Evolutionary conservation across 1,140 invertebrate genomes (phyloP).

Genomic region (Cotesia typhae): DNA sequence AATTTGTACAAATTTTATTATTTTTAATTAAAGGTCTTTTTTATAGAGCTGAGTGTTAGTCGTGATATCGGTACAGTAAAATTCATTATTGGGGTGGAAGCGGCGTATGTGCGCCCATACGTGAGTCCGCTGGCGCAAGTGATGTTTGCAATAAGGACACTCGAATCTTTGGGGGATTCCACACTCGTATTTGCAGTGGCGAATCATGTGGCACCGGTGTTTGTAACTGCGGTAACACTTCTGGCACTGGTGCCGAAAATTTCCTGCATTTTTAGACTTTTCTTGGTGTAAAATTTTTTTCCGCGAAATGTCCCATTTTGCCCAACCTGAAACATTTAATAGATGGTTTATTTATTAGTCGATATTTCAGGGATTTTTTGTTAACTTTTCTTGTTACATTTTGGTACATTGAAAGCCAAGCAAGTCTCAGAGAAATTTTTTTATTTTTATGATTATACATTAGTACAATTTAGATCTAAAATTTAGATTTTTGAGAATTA

Average conservation of each 20-base stretch:
- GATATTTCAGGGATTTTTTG: too few relatives aligned
- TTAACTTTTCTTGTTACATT: too few relatives aligned
- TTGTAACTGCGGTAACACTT: constrained; percentile 62
- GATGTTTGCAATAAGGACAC: constrained; percentile 65
- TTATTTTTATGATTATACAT: too few relatives aligned
- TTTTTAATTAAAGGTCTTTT: constrained; percentile 32
- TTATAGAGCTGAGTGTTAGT: constrained; percentile 50
- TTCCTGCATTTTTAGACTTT: neutral
- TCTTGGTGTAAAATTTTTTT: neutral
- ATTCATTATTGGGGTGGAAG: constrained; percentile 26
- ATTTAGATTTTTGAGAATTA: too few relatives aligned
- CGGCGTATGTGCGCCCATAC: constrained; percentile 49
- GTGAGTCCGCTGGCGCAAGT: constrained; percentile 63
- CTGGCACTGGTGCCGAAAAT: constrained; percentile 44
- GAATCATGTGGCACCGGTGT: constrained; percentile 52
- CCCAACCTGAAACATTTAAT: too few relatives aligned
- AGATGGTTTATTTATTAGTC: too few relatives aligned
- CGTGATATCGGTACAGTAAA: constrained; percentile 50
- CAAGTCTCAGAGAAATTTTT: too few relatives aligned
- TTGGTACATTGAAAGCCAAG: too few relatives aligned
- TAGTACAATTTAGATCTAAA: too few relatives aligned
- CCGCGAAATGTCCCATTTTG: too few relatives aligned
- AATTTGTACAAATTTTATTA: constrained; percentile 31
- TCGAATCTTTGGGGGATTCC: constrained; percentile 66
- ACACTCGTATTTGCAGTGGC: constrained; percentile 67